Percentiles rank a stretch among this genome's conserved stretches.
phyloP scores from a whole-genome alignment of 2,113 vertebrate species.

The Falcunculus frontatus region DNA sequence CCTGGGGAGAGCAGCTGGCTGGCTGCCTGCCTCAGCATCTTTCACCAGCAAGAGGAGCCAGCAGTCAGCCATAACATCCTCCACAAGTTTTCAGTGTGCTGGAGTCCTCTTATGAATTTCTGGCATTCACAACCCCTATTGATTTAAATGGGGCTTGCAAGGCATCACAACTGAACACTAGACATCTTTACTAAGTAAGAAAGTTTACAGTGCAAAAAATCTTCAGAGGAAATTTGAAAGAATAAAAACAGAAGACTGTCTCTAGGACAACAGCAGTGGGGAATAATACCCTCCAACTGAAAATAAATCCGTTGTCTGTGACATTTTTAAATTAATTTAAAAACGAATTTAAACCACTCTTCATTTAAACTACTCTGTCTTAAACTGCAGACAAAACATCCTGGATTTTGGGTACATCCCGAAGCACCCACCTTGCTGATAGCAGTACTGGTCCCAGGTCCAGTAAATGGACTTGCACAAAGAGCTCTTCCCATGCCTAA shows the following conservation, averaged over 20 bases:
- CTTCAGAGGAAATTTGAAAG: not conserved
- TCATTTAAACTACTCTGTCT: not conserved
- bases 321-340: not conserved
- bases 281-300: not conserved
- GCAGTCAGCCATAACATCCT: slow-evolving; percentile 35
- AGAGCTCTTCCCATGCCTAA: not conserved
- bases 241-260: not conserved
- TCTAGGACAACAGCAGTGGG: not conserved
- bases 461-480: not conserved
- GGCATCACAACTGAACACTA: not conserved
- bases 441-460: not conserved
- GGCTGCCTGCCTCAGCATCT: slow-evolving; percentile 42
- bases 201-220: not conserved
- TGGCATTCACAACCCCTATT: not conserved
- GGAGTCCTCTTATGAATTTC: not conserved
- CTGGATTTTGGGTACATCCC: not conserved
- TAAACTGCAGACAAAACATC: not conserved
- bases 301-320: not conserved
- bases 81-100: not conserved
- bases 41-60: slow-evolving; percentile 44
- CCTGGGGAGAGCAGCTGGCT: slow-evolving; percentile 51
- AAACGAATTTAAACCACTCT: too few species aligned
- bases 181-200: not conserved
- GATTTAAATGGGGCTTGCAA: not conserved
- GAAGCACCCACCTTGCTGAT: not conserved